These are phyloP conservation scores for Morelia viridis DNA, from an alignment of 2,797 vertebrate species.

Conservation along the genomic window DNA sequence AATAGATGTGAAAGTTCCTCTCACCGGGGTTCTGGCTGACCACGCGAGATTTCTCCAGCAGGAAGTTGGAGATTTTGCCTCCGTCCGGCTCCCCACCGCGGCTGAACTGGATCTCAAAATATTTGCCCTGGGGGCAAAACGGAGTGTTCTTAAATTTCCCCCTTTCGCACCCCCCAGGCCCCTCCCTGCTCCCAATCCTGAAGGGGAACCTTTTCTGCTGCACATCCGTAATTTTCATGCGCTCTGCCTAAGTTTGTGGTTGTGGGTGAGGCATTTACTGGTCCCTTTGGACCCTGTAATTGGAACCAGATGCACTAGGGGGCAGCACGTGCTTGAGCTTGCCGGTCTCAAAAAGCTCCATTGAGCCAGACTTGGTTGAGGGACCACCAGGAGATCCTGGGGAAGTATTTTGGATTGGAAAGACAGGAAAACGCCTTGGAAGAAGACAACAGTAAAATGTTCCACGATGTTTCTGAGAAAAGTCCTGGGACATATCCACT, in stretches of 20 bases:
- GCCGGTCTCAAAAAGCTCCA: too few species aligned
- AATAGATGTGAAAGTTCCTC: slow-evolving; percentile 83
- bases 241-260: not conserved
- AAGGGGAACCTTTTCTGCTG: not conserved
- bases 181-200: not conserved
- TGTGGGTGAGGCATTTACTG: not conserved
- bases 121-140: slow-evolving; percentile 76
- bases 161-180: not conserved
- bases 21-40: slow-evolving; percentile 82
- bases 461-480: not conserved
- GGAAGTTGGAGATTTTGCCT: slow-evolving; percentile 85
- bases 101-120: slow-evolving; percentile 87
- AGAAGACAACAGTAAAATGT: not conserved
- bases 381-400: not conserved
- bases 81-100: slow-evolving; percentile 83
- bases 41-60: slow-evolving; percentile 82
- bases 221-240: not conserved
- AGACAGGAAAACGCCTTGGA: not conserved
- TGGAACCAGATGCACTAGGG: not conserved
- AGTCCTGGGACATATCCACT: accelerated
- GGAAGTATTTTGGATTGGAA: not conserved
- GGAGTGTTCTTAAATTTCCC: too few species aligned
- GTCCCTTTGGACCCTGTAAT: not conserved
- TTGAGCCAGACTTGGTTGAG: not conserved
- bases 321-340: not conserved